phyloP scores from a whole-genome alignment of 2,888 invertebrate genomes.

The Pterobdella sp. region DNA sequence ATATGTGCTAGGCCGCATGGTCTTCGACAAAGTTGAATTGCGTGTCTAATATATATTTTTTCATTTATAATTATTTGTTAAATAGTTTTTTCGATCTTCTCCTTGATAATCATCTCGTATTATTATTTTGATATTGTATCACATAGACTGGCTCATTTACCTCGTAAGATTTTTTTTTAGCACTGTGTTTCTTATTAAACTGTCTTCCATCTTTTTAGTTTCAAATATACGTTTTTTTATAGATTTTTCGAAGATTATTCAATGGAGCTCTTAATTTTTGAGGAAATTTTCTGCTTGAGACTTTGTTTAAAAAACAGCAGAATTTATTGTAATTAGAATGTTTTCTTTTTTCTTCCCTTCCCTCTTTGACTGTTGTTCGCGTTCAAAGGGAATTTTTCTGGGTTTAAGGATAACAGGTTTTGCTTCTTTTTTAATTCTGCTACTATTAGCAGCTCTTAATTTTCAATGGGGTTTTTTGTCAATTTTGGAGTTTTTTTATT shows the following conservation, averaged over 20 bases:
- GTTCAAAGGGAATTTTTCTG: too few relatives aligned
- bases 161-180: neutral
- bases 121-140: neutral
- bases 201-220: neutral
- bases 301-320: neutral
- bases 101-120: neutral
- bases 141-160: neutral
- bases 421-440: too few relatives aligned
- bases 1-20: neutral
- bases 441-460: too few relatives aligned
- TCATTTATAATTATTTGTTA: neutral
- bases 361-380: too few relatives aligned
- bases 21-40: neutral
- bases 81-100: neutral
- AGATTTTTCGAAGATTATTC: neutral
- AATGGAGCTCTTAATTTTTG: neutral
- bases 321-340: neutral
- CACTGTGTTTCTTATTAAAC: neutral
- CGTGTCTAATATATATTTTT: neutral
- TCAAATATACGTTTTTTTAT: too few relatives aligned
- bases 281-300: neutral
- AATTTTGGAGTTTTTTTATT: too few relatives aligned
- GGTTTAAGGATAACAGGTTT: too few relatives aligned
- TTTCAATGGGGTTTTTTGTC: too few relatives aligned
- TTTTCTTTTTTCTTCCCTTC: too few relatives aligned